Evolutionary conservation across 1,140 invertebrate genomes (phyloP), one percentile per base, ranked within the genome.

Genomic region (Melitaea cinxia): DNA sequence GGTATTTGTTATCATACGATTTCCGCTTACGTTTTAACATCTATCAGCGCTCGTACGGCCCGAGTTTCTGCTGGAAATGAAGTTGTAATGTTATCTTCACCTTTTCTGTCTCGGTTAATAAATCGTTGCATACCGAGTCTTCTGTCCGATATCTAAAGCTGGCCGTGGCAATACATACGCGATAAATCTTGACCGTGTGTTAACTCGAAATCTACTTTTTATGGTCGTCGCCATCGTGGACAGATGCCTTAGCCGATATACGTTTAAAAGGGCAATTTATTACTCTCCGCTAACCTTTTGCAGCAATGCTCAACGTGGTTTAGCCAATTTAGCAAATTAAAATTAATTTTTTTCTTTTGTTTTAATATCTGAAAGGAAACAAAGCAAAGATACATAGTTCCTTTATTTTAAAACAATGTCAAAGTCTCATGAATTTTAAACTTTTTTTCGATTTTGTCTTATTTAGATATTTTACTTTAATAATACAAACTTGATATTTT

Each of bases 181-280:
- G 62, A 82, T 85, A 85, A 88, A 88, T 85, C 81, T 86, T 83
- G 74, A 80, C 70, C 75, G 70, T 77, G 67, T 74, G 71, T 68
- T 77, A 75, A 73, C 70, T 78, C 72, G 72, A 83, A 83, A 77
- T 85, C 79, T 77, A 85, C 78, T 83, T 84, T 88, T 85, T 88
- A 83, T 82, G 68, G 70, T 73, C 72, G 72, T 74, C 59, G 73
- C 72, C 75, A 68, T 77, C 78, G 64, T 74, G 73, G 75, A 72
- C 78, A 80, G 75, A 85, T 85, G 73, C 78, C 75, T 77, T 82
- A 74, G 70, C 69, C 77, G 80, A 82, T 83, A 82, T 83, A 71
- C 65, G 64, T 68, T 83, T 75, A 57, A 57, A 75, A 72, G 60
- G 56, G 61, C 68, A 70, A 80, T 83, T 82, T 80, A 82, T 83